Conservation (phyloP, 30 jellyfish, hydroid and myxozoan genomes). For the Pseudorhiza aurosa region DNA sequence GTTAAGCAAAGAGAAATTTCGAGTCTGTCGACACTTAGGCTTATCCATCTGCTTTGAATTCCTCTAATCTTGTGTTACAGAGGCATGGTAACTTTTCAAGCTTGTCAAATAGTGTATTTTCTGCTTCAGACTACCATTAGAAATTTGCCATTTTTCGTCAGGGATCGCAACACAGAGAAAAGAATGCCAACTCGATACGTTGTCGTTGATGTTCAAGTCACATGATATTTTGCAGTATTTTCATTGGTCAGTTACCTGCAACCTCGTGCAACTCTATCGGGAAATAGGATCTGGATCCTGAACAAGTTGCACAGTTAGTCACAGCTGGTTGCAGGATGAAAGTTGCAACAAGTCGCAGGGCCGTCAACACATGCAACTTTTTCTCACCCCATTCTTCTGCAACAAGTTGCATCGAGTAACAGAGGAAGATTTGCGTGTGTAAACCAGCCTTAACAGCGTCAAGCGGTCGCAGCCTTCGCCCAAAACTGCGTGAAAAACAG, state of each 20-base stretch:
- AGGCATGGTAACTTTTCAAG: slow-evolving; percentile 33
- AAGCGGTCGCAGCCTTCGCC: no score
- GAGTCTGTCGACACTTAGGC: no score
- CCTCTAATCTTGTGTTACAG: slow-evolving; percentile 4
- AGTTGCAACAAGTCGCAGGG: slow-evolving; percentile 33
- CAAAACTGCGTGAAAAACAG: no score
- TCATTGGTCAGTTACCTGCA: slow-evolving; percentile 12
- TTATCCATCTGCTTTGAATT: no score
- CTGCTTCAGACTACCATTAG: slow-evolving; percentile 33
- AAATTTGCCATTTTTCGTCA: not conserved
- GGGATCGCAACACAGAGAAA: not conserved
- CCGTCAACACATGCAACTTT: slow-evolving; percentile 12
- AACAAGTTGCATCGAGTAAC: slow-evolving; percentile 27
- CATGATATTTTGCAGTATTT: slow-evolving; percentile 6
- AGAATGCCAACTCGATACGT: no score
- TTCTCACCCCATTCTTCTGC: not conserved
- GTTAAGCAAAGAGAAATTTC: no score
- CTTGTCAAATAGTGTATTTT: slow-evolving; percentile 1
- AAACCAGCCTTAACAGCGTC: slow-evolving; percentile 32
- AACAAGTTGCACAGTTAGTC: slow-evolving; percentile 4
- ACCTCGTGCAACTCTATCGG: slow-evolving; percentile 20
- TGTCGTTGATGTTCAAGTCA: no score
- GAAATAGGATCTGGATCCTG: slow-evolving; percentile 35
- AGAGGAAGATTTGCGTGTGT: slow-evolving; percentile 18
- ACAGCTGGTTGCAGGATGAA: slow-evolving; percentile 17